Conservation (phyloP, 2,797 vertebrate genomes). For the Synanceia verrucosa region DNA sequence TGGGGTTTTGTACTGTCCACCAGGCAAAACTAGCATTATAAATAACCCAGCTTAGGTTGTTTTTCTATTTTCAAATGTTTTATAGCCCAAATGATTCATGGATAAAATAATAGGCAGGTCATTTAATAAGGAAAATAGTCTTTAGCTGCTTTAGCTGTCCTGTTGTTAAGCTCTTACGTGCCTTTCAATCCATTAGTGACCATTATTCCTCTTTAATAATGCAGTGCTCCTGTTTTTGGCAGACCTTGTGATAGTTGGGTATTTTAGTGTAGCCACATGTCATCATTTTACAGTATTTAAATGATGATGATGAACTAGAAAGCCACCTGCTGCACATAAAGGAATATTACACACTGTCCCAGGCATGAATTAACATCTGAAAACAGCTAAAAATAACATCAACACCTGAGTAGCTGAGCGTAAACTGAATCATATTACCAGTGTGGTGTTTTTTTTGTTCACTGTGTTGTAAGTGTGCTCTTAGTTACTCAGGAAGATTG, state of each 20-base stretch:
- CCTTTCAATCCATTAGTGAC: not conserved
- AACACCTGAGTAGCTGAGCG: too few species aligned
- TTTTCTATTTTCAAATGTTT: not conserved
- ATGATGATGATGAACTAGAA: not conserved
- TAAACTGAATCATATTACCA: not conserved
- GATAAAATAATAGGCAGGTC: not conserved
- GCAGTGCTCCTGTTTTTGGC: not conserved
- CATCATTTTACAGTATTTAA: not conserved
- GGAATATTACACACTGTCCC: not conserved
- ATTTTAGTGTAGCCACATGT: not conserved
- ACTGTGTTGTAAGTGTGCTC: not conserved
- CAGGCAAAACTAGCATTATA: not conserved
- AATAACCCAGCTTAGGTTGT: fast-evolving
- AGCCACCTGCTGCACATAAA: not conserved
- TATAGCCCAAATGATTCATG: not conserved
- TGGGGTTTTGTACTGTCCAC: too few species aligned
- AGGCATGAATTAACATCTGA: not conserved
- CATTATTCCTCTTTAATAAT: not conserved
- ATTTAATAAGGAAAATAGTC: not conserved
- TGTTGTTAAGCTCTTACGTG: not conserved
- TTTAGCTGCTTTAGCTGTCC: not conserved
- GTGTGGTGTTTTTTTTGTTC: not conserved
- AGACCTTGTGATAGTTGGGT: not conserved
- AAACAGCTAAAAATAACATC: not conserved
- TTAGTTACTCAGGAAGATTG: not conserved